Evolutionary conservation across 2,888 invertebrate genomes (phyloP).

Genomic region (Pollenia angustigena): DNA sequence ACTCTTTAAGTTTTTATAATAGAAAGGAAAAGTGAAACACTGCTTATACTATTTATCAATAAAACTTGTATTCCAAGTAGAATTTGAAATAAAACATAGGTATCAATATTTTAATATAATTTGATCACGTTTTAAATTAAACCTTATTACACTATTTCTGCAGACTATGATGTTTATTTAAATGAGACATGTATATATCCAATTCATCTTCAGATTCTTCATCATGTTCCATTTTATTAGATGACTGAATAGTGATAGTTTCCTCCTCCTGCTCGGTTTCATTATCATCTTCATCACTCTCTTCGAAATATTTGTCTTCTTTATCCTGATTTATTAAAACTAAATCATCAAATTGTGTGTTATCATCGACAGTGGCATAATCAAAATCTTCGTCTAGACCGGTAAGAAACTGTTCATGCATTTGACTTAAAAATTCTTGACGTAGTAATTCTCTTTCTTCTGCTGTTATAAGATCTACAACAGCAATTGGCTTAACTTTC

Average conservation of each 20-base stretch:
- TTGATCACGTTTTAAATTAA: neutral
- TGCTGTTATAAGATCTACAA: slow-evolving; percentile 84
- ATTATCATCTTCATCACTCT: slow-evolving; percentile 88
- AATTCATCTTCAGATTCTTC: slow-evolving; percentile 87
- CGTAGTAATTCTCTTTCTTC: slow-evolving; percentile 88
- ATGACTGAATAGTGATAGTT: neutral
- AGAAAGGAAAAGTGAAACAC: too few species aligned
- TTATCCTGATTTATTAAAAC: slow-evolving; percentile 91
- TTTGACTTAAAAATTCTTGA: slow-evolving; percentile 92
- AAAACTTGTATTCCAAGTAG: too few species aligned
- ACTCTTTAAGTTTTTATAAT: too few species aligned
- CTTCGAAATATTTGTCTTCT: slow-evolving; percentile 96
- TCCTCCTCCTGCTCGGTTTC: slow-evolving; percentile 78
- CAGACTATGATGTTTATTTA: slow-evolving; percentile 80
- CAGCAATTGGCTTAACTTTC: slow-evolving; percentile 36
- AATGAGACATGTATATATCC: slow-evolving; percentile 89
- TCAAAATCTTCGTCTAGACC: slow-evolving; percentile 93
- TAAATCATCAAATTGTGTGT: slow-evolving; percentile 91
- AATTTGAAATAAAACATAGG: too few species aligned
- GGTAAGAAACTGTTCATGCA: slow-evolving; percentile 93
- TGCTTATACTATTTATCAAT: too few species aligned
- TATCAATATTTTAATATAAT: too few species aligned
- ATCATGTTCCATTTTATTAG: slow-evolving; percentile 76
- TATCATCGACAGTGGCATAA: slow-evolving; percentile 91
- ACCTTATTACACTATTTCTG: slow-evolving; percentile 5